Conservation (phyloP, 1,140 invertebrate species). For the Colletes gigas region DNA sequence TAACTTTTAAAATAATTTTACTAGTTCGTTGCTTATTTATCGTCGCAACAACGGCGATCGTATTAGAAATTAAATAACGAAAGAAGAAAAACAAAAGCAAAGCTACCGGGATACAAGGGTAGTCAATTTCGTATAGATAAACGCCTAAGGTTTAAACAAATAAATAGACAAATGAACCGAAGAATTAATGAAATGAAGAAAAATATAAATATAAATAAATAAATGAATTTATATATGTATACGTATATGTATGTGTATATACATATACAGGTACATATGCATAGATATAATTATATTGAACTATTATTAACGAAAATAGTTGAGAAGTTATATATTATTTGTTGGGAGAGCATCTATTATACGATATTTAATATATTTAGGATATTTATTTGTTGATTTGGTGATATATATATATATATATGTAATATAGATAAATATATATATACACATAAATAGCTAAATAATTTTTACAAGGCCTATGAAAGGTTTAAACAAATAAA, state of each 20-base stretch:
- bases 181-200: slow-evolving; percentile 51
- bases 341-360: slow-evolving; percentile 78
- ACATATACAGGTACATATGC: slow-evolving; percentile 32
- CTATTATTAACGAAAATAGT: slow-evolving; percentile 47
- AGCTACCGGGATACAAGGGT: slow-evolving; percentile 79
- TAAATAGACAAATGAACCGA: slow-evolving; percentile 59
- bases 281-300: slow-evolving; percentile 45
- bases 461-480: slow-evolving; percentile 74
- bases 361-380: slow-evolving; percentile 79
- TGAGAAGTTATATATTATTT: slow-evolving; percentile 74
- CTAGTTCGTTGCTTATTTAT: neutral
- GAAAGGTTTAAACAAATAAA: slow-evolving; percentile 55
- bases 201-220: slow-evolving; percentile 57
- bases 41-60: slow-evolving; percentile 1
- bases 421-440: slow-evolving; percentile 43
- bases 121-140: slow-evolving; percentile 75
- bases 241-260: slow-evolving; percentile 40
- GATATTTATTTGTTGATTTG: slow-evolving; percentile 80
- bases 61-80: slow-evolving; percentile 1
- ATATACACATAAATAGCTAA: slow-evolving; percentile 45
- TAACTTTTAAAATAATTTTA: slow-evolving; percentile 5
- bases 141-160: slow-evolving; percentile 76
- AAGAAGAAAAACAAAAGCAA: slow-evolving; percentile 51
- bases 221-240: slow-evolving; percentile 60
- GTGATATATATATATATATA: slow-evolving; percentile 68